These are phyloP conservation scores for Remorina albescens DNA, from an alignment of 2,797 vertebrate genomes.

Conservation along the genomic window DNA sequence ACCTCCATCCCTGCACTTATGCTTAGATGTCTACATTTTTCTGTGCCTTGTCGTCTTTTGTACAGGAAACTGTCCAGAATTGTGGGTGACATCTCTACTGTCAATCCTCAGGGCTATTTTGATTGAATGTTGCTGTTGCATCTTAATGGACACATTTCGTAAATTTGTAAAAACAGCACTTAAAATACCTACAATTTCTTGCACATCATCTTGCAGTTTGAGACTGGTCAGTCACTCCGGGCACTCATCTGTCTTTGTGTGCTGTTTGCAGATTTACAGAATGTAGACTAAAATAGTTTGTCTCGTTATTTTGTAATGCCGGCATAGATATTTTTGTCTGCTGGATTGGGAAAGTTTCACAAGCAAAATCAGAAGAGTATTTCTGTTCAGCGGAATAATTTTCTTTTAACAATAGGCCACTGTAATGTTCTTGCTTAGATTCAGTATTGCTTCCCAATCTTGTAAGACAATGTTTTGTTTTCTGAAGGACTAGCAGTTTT, in stretches of 20 bases:
- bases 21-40: conserved; percentile 46
- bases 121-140: conserved; percentile 6
- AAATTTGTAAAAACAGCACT: conserved; percentile 45
- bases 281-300: conserved; percentile 1
- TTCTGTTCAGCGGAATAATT: background rate
- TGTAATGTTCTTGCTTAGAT: background rate
- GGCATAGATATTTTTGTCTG: conserved; percentile 1
- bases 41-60: conserved; percentile 37
- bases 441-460: conserved; percentile 33
- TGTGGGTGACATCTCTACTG: background rate
- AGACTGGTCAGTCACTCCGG: conserved; percentile 1
- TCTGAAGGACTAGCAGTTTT: conserved; percentile 6
- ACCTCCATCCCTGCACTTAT: conserved; percentile 6
- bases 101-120: conserved; percentile 17
- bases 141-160: conserved; percentile 31
- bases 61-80: conserved; percentile 18
- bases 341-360: conserved; percentile 41
- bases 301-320: conserved; percentile 3
- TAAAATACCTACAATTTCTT: background rate
- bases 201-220: conserved; percentile 1
- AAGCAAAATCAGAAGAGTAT: conserved; percentile 1
- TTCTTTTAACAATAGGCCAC: background rate
- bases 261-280: conserved; percentile 57
- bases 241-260: background rate
- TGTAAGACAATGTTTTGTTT: conserved; percentile 22